Percentiles rank a stretch among this genome's conserved stretches.
These are phyloP conservation scores for Phrynocephalus guinanensis DNA, from an alignment of 2,797 vertebrate species.

Conservation along the genomic window DNA sequence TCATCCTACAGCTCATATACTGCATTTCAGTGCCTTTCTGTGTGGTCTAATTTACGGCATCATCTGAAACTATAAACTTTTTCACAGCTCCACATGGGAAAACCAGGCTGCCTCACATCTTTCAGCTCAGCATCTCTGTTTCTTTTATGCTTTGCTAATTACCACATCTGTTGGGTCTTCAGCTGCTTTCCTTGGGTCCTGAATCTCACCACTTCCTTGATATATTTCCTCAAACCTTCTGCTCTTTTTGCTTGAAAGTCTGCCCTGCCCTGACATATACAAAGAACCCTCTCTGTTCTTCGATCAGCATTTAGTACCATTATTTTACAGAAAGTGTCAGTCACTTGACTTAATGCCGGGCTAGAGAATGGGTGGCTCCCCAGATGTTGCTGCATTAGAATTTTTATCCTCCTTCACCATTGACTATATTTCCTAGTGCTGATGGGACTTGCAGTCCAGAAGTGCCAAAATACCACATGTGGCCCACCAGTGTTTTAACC, in stretches of 20 bases:
- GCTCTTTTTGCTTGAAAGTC: neutral
- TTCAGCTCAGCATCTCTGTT: neutral
- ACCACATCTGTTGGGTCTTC: neutral
- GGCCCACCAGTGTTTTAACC: neutral
- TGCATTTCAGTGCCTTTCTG: neutral
- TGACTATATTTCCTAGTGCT: neutral
- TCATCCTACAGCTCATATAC: neutral
- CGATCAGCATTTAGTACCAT: neutral
- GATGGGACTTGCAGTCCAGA: neutral
- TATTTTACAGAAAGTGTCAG: neutral
- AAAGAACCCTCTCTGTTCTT: neutral
- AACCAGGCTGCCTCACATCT: neutral
- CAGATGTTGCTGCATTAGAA: too few species aligned
- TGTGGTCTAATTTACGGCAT: neutral
- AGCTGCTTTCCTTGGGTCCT: neutral
- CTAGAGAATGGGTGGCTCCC: neutral
- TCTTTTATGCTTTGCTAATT: neutral
- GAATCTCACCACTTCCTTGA: neutral
- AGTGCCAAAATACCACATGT: neutral
- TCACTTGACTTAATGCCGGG: neutral
- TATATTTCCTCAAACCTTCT: neutral
- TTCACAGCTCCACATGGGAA: neutral
- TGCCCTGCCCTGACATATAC: neutral
- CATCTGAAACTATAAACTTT: neutral
- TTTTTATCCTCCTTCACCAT: neutral